phyloP scores from a whole-genome alignment of 2,113 vertebrate species.

The Ariopsis seemanni region DNA sequence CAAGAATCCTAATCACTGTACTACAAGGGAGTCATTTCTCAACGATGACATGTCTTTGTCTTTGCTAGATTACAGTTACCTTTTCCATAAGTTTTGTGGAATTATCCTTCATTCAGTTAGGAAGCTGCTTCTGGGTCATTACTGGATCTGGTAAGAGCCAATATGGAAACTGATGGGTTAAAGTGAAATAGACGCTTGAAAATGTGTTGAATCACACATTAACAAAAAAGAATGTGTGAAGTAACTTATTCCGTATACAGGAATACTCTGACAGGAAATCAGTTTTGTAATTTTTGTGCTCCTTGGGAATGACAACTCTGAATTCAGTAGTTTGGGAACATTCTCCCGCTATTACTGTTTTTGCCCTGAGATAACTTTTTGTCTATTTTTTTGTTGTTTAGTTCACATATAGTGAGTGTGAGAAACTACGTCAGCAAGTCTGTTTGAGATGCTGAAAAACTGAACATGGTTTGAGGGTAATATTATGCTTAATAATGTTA shows the following conservation, averaged over 20 bases:
- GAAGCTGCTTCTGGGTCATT: background rate
- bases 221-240: constrained; percentile 6
- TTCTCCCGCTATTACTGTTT: background rate
- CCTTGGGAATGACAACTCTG: background rate
- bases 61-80: background rate
- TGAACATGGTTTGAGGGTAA: background rate
- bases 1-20: background rate
- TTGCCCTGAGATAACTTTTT: background rate
- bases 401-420: background rate
- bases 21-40: background rate
- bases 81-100: background rate
- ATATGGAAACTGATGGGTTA: constrained; percentile 5
- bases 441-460: background rate
- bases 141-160: background rate
- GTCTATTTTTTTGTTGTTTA: background rate
- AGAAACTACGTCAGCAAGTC: background rate
- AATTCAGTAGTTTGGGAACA: too few species aligned
- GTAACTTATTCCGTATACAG: constrained; percentile 36
- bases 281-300: background rate
- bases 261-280: background rate
- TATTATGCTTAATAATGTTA: background rate
- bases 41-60: background rate
- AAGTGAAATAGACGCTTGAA: constrained; percentile 6
- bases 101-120: background rate
- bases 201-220: constrained; percentile 31